These are phyloP conservation scores for Periophthalmus magnuspinnatus DNA, from an alignment of 2,797 vertebrate species.

Conservation along the genomic window DNA sequence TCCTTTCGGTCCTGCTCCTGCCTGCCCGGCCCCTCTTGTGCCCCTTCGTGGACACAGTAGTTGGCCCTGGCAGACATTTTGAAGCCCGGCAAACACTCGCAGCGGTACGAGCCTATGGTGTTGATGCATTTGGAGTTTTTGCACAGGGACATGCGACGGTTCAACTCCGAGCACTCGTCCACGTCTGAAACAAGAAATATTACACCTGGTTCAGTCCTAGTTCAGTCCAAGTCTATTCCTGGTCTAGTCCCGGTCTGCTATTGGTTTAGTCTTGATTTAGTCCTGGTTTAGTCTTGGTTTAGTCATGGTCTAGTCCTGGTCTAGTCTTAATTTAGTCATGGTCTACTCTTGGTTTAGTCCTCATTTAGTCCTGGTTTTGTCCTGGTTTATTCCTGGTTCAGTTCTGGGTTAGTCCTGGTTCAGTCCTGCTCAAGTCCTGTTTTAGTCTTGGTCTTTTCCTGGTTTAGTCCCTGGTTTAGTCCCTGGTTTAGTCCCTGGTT, in stretches of 20 bases:
- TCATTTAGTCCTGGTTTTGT: no score
- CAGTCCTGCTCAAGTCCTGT: neutral
- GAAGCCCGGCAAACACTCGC: conserved; percentile 91
- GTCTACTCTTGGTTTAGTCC: neutral
- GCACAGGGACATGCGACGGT: conserved; percentile 94
- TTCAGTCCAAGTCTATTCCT: no score
- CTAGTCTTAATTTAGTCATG: neutral
- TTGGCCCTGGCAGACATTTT: conserved; percentile 86
- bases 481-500: neutral
- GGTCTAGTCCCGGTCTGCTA: no score
- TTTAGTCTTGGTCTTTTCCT: neutral
- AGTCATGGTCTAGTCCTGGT: no score
- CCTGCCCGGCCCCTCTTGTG: neutral
- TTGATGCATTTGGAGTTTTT: conserved; percentile 96
- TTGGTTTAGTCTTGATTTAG: no score
- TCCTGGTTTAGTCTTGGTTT: no score
- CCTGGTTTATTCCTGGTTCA: no score
- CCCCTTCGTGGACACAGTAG: conserved; percentile 83
- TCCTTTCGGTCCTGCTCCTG: conserved; percentile 77
- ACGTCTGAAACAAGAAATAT: conserved; percentile 81
- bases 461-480: no score
- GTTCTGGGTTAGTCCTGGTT: no score
- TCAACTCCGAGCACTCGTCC: conserved; percentile 92
- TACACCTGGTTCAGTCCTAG: neutral
- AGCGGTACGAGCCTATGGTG: conserved; percentile 92